Evolutionary conservation across 1,140 invertebrate genomes (phyloP), one percentile per base, ranked within the genome.

Genomic region (Drosophila arizonae): DNA sequence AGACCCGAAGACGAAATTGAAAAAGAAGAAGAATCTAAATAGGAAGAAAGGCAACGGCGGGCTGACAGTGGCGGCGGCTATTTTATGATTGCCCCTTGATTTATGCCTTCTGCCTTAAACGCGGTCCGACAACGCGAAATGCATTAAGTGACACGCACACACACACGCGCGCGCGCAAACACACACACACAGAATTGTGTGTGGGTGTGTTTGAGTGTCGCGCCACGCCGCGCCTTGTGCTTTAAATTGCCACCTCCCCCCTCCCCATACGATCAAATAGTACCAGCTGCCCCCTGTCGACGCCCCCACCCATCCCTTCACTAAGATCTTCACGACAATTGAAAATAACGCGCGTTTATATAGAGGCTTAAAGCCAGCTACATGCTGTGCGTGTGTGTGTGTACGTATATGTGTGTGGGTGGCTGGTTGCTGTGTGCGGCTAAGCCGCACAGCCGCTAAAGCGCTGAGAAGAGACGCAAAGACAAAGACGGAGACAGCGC

Each of bases 31-130:
- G 36, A 36, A 39, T 11, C 52, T 9, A 4, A 54, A n/a, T 36
- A 52, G 33, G 28, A 57, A 56, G 64, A 54, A 55, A 28, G 30
- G 30, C 36, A 33, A 51, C 13, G 24, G 51, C 39, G 15, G 39
- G 45, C 60, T 51, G 46, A 50, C 51, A 56, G 68, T 33, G 52
- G 62, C 61, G 33, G 39, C 65, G 58, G 50, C 58, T 54, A 36
- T 50, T 70, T 75, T 71, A 58, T 75, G 72, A 75, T 75, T 75
- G 72, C 72, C 72, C 72, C 72, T 71, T 75, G 72, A 75, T 75
- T 75, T 75, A 71, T 75, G 72, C 67, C 72, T 63, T 73, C 62
- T 60, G 57, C 57, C 57, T 60, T 17, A 60, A 51, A 60, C 55
- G 36, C 50, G 62, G n/a, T 36, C 36, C 50, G 60, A 52, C 61